A percentile compares a stretch with the other conserved stretches of the same genome.
phyloP scores from a whole-genome alignment of 2,888 invertebrate species.

The Cecidostiba fungosa region DNA sequence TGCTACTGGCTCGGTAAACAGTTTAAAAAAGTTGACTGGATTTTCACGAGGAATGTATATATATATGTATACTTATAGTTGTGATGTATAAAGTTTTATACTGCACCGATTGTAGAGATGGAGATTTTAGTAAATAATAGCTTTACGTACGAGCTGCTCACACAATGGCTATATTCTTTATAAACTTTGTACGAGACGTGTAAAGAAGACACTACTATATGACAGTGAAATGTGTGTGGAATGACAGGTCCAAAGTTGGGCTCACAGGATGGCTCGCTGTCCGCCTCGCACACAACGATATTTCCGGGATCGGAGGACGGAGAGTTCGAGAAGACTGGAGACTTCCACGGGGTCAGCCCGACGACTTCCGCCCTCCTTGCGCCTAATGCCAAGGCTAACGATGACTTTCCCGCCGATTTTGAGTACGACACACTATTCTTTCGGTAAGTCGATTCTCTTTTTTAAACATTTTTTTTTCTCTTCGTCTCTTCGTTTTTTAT shows the following conservation, averaged over 20 bases:
- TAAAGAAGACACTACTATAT: too few relatives aligned
- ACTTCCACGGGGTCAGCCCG: conserved; percentile 47
- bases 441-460: conserved; percentile 69
- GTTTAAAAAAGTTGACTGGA: too few relatives aligned
- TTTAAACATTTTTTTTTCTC: neutral
- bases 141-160: too few relatives aligned
- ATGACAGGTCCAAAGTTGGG: conserved; percentile 73
- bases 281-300: conserved; percentile 72
- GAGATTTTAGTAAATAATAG: too few relatives aligned
- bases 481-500: too few relatives aligned
- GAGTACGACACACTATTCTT: conserved; percentile 77
- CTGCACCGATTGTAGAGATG: too few relatives aligned
- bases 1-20: too few relatives aligned
- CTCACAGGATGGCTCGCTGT: conserved; percentile 69
- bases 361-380: conserved; percentile 53
- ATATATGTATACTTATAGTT: too few relatives aligned
- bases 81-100: too few relatives aligned
- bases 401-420: conserved; percentile 67
- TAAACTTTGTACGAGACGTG: neutral
- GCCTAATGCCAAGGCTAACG: conserved; percentile 64
- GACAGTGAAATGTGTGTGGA: neutral
- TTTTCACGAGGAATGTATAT: too few relatives aligned
- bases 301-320: conserved; percentile 71
- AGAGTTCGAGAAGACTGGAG: conserved; percentile 65
- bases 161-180: too few relatives aligned